phyloP scores from a whole-genome alignment of 2,113 vertebrate species.

The Pongo pygmaeus region DNA sequence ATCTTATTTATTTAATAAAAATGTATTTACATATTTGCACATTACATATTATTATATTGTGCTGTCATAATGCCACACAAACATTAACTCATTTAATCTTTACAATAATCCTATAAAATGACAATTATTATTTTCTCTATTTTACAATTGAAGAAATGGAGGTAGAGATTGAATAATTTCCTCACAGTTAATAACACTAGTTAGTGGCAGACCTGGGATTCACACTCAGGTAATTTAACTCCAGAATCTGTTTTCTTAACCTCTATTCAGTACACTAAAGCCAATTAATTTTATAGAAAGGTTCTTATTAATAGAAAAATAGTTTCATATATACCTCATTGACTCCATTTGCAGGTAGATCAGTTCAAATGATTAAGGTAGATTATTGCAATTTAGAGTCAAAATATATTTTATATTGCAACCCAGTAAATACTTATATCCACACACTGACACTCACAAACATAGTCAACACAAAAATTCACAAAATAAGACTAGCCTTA shows the following conservation, averaged over 20 bases:
- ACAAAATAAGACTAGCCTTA: not conserved
- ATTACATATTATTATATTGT: not conserved
- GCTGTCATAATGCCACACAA: not conserved
- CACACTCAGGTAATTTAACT: not conserved
- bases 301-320: not conserved
- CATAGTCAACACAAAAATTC: not conserved
- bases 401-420: not conserved
- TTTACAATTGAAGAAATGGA: not conserved
- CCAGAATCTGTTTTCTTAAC: not conserved
- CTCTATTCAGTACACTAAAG: not conserved
- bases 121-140: not conserved
- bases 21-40: not conserved
- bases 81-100: not conserved
- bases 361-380: not conserved
- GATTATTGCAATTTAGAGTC: not conserved
- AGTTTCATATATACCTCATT: not conserved
- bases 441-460: not conserved
- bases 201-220: not conserved
- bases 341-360: not conserved
- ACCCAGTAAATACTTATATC: not conserved
- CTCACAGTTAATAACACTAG: not conserved
- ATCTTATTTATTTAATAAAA: constrained; percentile 35
- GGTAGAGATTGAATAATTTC: not conserved
- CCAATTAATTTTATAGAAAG: not conserved
- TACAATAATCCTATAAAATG: not conserved